Evolutionary conservation across 2,888 invertebrate species (phyloP), one percentile per base, ranked within the genome.

Genomic region (Palloptera scutellata): DNA sequence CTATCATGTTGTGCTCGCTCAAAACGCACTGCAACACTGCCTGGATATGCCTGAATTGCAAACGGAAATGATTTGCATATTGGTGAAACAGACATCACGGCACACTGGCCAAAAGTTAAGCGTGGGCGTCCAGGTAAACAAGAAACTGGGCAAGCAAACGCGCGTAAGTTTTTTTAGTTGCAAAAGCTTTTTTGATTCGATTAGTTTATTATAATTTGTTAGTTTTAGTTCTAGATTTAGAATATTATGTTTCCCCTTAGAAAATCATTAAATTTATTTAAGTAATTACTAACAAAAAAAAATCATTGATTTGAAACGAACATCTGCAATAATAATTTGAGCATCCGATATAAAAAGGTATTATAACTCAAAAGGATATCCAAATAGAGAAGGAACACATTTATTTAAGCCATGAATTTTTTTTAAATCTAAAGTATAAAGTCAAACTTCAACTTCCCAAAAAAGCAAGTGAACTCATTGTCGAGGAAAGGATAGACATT

Each of bases 1-100:
- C 87, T 97, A 97, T 86, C 98, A 98, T 86, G 97, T 98, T 79
- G 95, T 95, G 69, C 88, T 98, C 70, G 97, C 97, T 15, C 98
- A 98, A 89, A 97, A 97, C 85, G 95, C 97, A 43, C 88, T 98
- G 67, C 94, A 95, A 81, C 94, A 95, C 84, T 97, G 97, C 84
- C 88, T 98, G 70, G 94, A 95, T 78, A 91, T 92, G 84, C 89
- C 91, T 55, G 96, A 96, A 86, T 88, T 98, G 74, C 96, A 96
- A 84, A 93, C 96, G 81, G 98, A 98, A 88, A 90, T 98, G 81
- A 92, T 94, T 79, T 94, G 96, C 78, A 94, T 93, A 75, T 88
- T 98, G 76, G 92, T 96, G 75, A 93, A 95, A 81, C 97, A 98
- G 88, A 97, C 96, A 63, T 92, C 95, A 79, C 91, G 94, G 84